Conservation (phyloP, 2,113 vertebrate genomes). For the Procavia capensis region DNA sequence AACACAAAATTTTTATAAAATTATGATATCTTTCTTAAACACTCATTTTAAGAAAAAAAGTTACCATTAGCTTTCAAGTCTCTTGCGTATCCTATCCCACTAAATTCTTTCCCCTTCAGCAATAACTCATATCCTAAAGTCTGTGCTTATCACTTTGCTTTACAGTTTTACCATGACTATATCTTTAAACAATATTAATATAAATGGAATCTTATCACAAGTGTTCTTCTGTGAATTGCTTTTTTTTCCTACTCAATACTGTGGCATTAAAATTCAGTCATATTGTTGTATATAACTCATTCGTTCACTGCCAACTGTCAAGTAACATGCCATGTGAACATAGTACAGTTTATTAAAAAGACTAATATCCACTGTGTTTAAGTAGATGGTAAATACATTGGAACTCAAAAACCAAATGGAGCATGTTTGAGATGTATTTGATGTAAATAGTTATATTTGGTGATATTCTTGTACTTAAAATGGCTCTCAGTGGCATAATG, state of each 20-base stretch:
- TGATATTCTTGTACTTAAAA: slow-evolving; percentile 52
- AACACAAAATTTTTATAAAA: slow-evolving; percentile 39
- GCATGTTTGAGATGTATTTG: slow-evolving; percentile 32
- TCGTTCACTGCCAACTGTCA: slow-evolving; percentile 41
- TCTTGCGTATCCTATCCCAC: slow-evolving; percentile 18
- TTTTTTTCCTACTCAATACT: not conserved
- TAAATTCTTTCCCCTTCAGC: slow-evolving; percentile 19
- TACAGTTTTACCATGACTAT: slow-evolving; percentile 39
- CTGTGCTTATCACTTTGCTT: slow-evolving; percentile 42
- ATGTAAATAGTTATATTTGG: slow-evolving; percentile 31
- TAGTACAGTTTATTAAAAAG: slow-evolving; percentile 38
- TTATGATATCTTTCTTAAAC: slow-evolving; percentile 30
- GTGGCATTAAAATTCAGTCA: slow-evolving; percentile 37
- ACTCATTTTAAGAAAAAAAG: slow-evolving; percentile 59
- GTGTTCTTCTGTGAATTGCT: slow-evolving; percentile 40
- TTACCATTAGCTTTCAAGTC: slow-evolving; percentile 41
- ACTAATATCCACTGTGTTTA: slow-evolving; percentile 16
- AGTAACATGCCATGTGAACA: slow-evolving; percentile 17
- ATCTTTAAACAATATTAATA: slow-evolving; percentile 47
- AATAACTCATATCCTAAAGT: slow-evolving; percentile 31
- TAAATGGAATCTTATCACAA: slow-evolving; percentile 26
- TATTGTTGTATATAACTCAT: slow-evolving; percentile 9
- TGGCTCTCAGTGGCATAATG: not conserved
- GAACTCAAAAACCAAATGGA: slow-evolving; percentile 26
- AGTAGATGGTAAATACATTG: not conserved